Evolutionary conservation across 2,888 invertebrate genomes (phyloP).

Genomic region (Eupithecia insigniata): DNA sequence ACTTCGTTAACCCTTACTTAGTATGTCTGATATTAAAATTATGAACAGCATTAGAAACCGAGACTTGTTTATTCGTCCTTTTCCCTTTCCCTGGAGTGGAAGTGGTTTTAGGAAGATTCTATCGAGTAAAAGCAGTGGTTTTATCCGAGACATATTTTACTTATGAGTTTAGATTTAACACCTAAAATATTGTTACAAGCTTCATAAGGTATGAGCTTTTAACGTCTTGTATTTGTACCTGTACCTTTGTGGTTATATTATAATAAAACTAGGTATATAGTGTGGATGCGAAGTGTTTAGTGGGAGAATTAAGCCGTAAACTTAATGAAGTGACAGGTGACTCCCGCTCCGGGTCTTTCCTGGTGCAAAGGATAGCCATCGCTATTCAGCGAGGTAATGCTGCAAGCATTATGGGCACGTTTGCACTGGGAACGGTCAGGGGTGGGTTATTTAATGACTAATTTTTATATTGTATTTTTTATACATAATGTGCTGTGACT

Average conservation of each 20-base stretch:
- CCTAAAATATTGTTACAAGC: neutral
- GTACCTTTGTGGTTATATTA: neutral
- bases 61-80: neutral
- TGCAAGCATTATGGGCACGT: too few relatives aligned
- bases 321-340: too few relatives aligned
- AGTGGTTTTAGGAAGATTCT: neutral
- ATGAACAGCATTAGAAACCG: neutral
- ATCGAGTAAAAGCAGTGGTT: neutral
- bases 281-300: too few relatives aligned
- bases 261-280: neutral
- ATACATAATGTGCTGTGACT: too few relatives aligned
- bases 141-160: neutral
- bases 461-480: too few relatives aligned
- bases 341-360: too few relatives aligned
- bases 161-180: neutral
- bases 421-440: too few relatives aligned
- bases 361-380: too few relatives aligned
- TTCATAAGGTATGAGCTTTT: neutral
- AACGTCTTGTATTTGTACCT: too few relatives aligned
- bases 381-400: too few relatives aligned
- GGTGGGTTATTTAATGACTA: too few relatives aligned
- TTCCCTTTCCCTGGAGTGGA: slow-evolving; percentile 1
- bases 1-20: slow-evolving; percentile 9
- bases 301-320: too few relatives aligned
- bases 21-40: slow-evolving; percentile 3